Conservation (phyloP, 1,140 invertebrate genomes). For the Pentalonia nigronervosa region DNA sequence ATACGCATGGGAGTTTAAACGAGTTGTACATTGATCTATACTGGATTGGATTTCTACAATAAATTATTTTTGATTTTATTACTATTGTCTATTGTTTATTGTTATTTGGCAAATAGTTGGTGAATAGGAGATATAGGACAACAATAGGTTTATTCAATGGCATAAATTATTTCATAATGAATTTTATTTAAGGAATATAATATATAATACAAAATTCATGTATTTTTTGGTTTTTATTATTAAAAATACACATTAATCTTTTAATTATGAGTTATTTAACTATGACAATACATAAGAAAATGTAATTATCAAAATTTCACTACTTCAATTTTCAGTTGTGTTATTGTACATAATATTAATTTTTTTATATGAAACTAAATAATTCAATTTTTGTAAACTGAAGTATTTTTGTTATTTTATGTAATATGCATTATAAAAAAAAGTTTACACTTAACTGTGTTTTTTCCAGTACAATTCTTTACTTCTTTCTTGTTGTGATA, state of each 20-base stretch:
- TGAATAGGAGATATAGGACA: neutral
- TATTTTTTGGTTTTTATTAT: neutral
- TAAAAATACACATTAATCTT: neutral
- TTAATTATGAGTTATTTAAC: neutral
- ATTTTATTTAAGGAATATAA: neutral
- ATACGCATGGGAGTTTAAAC: slow-evolving; percentile 33
- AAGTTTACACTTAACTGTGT: neutral
- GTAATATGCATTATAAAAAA: neutral
- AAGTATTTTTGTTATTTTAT: no score
- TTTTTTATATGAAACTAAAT: neutral
- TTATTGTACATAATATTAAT: neutral
- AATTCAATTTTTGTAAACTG: neutral
- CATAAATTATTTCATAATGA: neutral
- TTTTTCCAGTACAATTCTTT: neutral
- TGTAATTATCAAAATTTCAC: neutral
- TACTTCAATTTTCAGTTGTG: neutral
- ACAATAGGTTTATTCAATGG: neutral
- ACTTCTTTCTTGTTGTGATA: neutral
- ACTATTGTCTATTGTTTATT: neutral
- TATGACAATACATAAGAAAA: neutral
- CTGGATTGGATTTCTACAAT: slow-evolving; percentile 17
- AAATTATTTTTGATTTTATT: neutral
- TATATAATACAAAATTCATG: neutral
- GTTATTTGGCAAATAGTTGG: neutral
- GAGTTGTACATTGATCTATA: slow-evolving; percentile 34